These are phyloP conservation scores for Pseudopodoces humilis DNA, from an alignment of 2,113 vertebrate species.

Conservation along the genomic window DNA sequence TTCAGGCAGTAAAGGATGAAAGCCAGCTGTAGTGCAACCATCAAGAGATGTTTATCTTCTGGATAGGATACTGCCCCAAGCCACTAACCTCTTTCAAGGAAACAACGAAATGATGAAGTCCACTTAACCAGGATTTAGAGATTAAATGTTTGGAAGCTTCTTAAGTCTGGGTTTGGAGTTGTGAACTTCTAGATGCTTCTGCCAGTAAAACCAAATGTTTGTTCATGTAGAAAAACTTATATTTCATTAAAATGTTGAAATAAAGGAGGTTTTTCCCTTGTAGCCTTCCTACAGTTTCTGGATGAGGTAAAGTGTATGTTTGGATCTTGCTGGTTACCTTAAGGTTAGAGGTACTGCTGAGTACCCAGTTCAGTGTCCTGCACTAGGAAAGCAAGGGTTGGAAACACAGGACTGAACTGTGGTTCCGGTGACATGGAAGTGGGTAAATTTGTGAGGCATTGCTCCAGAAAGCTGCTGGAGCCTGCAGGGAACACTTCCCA, in stretches of 20 bases:
- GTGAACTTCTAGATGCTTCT: neutral
- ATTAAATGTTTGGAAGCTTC: neutral
- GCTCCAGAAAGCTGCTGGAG: neutral
- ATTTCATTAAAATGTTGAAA: neutral
- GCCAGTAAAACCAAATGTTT: neutral
- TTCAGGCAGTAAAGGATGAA: neutral
- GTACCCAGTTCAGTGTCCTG: neutral
- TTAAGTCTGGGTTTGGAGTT: neutral
- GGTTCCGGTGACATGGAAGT: neutral
- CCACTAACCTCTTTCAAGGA: neutral
- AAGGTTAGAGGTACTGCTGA: too few relatives aligned
- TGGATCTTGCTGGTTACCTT: neutral
- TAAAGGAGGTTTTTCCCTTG: neutral
- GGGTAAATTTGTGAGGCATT: neutral
- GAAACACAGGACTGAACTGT: neutral
- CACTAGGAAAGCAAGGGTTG: neutral
- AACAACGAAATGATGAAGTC: conserved; percentile 13
- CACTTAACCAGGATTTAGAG: neutral
- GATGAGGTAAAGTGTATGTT: neutral
- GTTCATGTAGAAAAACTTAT: neutral
- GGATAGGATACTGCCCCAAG: neutral
- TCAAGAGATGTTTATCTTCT: neutral
- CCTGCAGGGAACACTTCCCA: neutral
- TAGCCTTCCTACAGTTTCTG: neutral
- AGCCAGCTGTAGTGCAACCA: neutral